phyloP scores from a whole-genome alignment of 2,888 invertebrate genomes.

The Hypomecis punctinalis region DNA sequence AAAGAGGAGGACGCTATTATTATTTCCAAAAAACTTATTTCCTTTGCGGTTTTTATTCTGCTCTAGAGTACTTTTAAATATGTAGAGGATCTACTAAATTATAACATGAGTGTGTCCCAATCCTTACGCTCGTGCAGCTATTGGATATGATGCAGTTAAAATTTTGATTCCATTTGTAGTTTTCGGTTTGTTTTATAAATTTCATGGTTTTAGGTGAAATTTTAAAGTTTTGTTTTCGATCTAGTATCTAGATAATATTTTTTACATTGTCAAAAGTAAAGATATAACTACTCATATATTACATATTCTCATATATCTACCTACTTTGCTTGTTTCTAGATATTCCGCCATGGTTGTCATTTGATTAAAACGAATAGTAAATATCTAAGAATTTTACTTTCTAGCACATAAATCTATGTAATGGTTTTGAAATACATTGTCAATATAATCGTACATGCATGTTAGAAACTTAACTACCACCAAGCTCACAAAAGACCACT shows the following conservation, averaged over 20 bases:
- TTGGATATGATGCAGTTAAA: constrained; percentile 30
- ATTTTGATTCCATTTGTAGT: constrained; percentile 22
- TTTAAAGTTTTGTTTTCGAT: not conserved
- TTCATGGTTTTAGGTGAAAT: not conserved
- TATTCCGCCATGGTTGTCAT: too few relatives aligned
- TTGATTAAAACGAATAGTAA: too few relatives aligned
- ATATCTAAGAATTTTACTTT: not conserved
- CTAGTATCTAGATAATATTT: not conserved
- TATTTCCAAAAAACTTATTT: too few relatives aligned
- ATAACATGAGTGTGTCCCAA: not conserved
- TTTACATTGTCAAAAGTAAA: too few relatives aligned
- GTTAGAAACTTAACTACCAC: constrained; percentile 31
- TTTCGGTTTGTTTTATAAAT: not conserved
- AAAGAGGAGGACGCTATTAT: too few relatives aligned
- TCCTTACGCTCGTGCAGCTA: constrained; percentile 5
- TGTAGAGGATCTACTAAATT: not conserved
- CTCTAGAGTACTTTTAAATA: too few relatives aligned
- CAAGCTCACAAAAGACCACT: constrained; percentile 41
- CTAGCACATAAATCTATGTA: not conserved
- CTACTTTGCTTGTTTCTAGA: too few relatives aligned
- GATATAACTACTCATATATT: too few relatives aligned
- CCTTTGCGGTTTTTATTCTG: too few relatives aligned
- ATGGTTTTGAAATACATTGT: not conserved
- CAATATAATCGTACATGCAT: constrained; percentile 25
- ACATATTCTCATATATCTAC: too few relatives aligned